These are phyloP conservation scores for Dermochelys coriacea DNA, from an alignment of 2,797 vertebrate genomes.

Conservation along the genomic window DNA sequence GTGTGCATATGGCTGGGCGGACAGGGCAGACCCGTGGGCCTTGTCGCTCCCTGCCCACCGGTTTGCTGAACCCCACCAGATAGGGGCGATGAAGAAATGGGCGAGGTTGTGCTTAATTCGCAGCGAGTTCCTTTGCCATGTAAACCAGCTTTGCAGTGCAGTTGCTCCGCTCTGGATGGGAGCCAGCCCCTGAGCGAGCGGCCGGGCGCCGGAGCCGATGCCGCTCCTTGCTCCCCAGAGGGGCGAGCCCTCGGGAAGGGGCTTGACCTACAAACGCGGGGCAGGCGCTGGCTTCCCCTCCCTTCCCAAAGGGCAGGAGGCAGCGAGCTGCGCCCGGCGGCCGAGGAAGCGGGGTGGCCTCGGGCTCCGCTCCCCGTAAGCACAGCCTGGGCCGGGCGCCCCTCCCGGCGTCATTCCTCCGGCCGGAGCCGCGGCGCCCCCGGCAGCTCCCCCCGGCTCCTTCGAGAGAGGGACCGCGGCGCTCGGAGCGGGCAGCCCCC, in stretches of 20 bases:
- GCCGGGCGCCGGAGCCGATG: constrained; percentile 50
- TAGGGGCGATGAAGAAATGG: not conserved
- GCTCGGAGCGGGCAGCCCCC: too few relatives aligned
- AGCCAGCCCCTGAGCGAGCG: constrained; percentile 44
- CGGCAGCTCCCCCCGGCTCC: too few relatives aligned
- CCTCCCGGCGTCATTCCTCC: too few relatives aligned
- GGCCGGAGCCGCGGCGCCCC: too few relatives aligned
- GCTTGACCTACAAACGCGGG: constrained; percentile 68
- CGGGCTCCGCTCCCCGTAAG: not conserved
- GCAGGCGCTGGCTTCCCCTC: constrained; percentile 78
- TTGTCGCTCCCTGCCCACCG: not conserved
- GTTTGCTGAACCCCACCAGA: not conserved
- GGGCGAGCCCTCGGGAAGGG: constrained; percentile 33
- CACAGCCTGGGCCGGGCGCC: too few relatives aligned
- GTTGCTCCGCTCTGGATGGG: not conserved
- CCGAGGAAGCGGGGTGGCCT: constrained; percentile 63
- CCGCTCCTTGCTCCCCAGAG: constrained; percentile 28
- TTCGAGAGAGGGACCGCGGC: too few relatives aligned
- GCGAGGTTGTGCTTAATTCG: constrained; percentile 36
- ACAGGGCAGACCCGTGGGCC: not conserved
- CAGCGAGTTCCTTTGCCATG: constrained; percentile 28
- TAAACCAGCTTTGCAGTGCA: not conserved
- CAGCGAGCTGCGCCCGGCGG: constrained; percentile 51
- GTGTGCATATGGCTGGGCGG: not conserved
- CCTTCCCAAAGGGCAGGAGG: constrained; percentile 67